These are phyloP conservation scores for Ctenosaura bakeri DNA, from an alignment of 2,797 vertebrate genomes.

Conservation along the genomic window DNA sequence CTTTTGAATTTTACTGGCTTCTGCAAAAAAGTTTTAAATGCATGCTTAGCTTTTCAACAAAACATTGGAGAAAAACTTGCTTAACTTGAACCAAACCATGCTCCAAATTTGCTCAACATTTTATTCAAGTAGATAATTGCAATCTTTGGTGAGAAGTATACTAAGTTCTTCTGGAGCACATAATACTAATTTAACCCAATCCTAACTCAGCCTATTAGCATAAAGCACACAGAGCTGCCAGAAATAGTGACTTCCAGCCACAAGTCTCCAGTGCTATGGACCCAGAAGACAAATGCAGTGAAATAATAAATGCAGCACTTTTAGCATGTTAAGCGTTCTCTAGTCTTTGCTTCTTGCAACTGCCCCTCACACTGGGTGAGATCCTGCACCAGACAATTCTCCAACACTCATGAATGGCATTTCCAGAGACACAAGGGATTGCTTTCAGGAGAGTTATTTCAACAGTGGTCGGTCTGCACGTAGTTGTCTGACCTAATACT, in stretches of 20 bases:
- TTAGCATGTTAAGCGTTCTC: not conserved
- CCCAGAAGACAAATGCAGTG: not conserved
- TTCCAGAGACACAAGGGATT: not conserved
- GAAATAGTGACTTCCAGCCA: not conserved
- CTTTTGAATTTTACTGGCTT: not conserved
- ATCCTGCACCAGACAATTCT: not conserved
- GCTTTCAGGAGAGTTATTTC: not conserved
- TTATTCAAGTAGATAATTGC: conserved; percentile 61
- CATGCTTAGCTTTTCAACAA: conserved; percentile 11
- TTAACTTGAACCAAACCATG: not conserved
- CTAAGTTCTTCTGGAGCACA: conserved; percentile 49
- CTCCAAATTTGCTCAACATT: conserved; percentile 47
- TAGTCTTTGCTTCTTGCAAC: not conserved
- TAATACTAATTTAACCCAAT: conserved; percentile 48
- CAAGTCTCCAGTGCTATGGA: not conserved
- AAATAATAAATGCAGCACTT: not conserved
- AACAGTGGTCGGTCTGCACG: not conserved
- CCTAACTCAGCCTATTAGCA: conserved; percentile 30
- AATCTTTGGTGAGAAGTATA: conserved; percentile 69
- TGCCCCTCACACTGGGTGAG: not conserved
- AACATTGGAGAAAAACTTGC: conserved; percentile 35
- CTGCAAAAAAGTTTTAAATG: not conserved
- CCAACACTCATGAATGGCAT: not conserved
- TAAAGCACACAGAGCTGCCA: not conserved
- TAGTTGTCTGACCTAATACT: not conserved